These are phyloP conservation scores for Sebastes vulpes DNA, from an alignment of 2,797 vertebrate genomes.

Conservation along the genomic window DNA sequence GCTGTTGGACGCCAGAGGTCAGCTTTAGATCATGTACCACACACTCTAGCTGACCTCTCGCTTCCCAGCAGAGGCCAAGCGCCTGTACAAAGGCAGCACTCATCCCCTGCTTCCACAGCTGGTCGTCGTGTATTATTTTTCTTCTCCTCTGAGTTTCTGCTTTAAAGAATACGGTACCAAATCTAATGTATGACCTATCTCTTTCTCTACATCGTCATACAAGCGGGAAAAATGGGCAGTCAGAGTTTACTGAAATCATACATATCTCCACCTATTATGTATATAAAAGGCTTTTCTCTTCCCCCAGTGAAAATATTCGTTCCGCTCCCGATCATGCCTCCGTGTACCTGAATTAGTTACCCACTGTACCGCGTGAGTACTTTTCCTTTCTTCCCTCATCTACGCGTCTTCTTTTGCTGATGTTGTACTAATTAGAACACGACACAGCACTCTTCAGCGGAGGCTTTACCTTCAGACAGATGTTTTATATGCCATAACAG, in stretches of 20 bases:
- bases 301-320: constrained; percentile 57
- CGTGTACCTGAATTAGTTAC: constrained; percentile 67
- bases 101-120: constrained; percentile 39
- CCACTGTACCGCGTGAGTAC: constrained; percentile 43
- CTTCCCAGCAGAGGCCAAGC: constrained; percentile 45
- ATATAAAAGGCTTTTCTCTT: constrained; percentile 72
- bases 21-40: constrained; percentile 32
- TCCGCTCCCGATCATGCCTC: constrained; percentile 60
- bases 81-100: constrained; percentile 46
- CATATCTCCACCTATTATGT: constrained; percentile 74
- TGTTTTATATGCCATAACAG: constrained; percentile 83
- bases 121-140: constrained; percentile 14
- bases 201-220: constrained; percentile 12
- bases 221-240: constrained; percentile 25
- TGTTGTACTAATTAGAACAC: constrained; percentile 72
- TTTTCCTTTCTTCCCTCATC: constrained; percentile 67
- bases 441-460: constrained; percentile 65
- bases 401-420: constrained; percentile 64
- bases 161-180: constrained; percentile 51
- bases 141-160: constrained; percentile 48
- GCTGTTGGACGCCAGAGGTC: constrained; percentile 41
- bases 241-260: constrained; percentile 65
- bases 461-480: constrained; percentile 66
- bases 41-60: constrained; percentile 33
- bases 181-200: constrained; percentile 48